Base-by-base conservation (phyloP, 1,140 invertebrate species). In the Meteorus sp. region DNA sequence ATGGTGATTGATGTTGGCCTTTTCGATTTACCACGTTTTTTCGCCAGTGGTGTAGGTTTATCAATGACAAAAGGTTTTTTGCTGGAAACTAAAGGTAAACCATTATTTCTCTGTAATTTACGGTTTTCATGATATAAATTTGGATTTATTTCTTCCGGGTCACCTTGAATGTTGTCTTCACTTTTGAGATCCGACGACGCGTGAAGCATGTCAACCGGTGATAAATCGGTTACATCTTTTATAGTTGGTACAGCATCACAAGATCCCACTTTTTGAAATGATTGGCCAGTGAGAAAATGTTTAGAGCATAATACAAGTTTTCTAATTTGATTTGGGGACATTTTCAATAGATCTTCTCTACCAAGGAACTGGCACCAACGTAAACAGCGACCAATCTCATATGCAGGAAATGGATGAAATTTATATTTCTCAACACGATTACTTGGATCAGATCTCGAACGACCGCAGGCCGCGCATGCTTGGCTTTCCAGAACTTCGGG, bases 271-370 rank as follows among this genome's bases (percentile, higher is more conserved):
- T 73, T 78, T 23, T 77, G 68, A 57, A 79, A 78, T 23, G 66
- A 75, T 54, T 80, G 76, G 9, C 72, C 75, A 8, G 66, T 65
- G 41, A 78, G 67, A 63, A 80, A 80, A 44, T 80, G 78, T 43
- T 71, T 77, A 0, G 78, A 80, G 45, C 78, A 80, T 0, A 80
- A 55, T 9, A 80, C 77, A 3, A 80, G 63, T 39, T 76, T 78
- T 31, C 78, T 62, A 63, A 80, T 79, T 61, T 80, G 78, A 64
- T 80, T 80, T 0, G 78, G 78, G 5, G 78, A 79, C 77, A 80
- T 78, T 63, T 77, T 79, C n/a, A 80, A 52, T 9, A 80, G 47
- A 48, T 80, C 78, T 54, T 80, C 78, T 44, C 78, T 63, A 0
- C 71, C 76, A 0, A 79, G 59, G 55, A 80, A 80, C 53, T 79